Conservation (phyloP, 2,113 vertebrate genomes). For the Pristiophorus japonicus region DNA sequence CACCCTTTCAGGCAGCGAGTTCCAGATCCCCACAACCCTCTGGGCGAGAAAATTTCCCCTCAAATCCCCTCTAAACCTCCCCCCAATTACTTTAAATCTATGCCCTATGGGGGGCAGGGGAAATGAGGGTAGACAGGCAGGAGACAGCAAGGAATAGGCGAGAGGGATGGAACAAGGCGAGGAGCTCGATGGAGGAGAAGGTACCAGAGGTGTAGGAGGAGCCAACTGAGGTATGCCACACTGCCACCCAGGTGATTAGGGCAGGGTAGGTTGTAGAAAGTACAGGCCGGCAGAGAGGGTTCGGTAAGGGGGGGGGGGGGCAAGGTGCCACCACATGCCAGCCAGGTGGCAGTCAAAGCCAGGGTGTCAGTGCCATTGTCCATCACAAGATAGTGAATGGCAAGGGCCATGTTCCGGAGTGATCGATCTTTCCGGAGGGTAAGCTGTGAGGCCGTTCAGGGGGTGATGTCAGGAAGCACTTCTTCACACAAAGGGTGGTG, state of each 20-base stretch:
- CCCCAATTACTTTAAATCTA: too few species aligned
- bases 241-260: background rate
- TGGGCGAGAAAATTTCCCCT: too few species aligned
- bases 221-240: background rate
- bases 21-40: too few species aligned
- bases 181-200: background rate
- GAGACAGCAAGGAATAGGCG: background rate
- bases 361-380: background rate
- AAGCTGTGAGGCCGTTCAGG: background rate
- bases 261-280: background rate
- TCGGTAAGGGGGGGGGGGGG: background rate
- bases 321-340: background rate
- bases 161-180: background rate
- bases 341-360: background rate
- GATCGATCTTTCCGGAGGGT: background rate
- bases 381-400: background rate
- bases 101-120: too few species aligned
- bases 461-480: too few species aligned
- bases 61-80: too few species aligned
- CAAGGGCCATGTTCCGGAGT: background rate
- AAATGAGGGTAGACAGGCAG: too few species aligned
- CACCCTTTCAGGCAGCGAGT: too few species aligned
- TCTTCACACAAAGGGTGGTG: too few species aligned
- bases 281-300: background rate
- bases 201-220: background rate